Evolutionary conservation across 2,113 vertebrate genomes (phyloP).

Genomic region (Naja naja): DNA sequence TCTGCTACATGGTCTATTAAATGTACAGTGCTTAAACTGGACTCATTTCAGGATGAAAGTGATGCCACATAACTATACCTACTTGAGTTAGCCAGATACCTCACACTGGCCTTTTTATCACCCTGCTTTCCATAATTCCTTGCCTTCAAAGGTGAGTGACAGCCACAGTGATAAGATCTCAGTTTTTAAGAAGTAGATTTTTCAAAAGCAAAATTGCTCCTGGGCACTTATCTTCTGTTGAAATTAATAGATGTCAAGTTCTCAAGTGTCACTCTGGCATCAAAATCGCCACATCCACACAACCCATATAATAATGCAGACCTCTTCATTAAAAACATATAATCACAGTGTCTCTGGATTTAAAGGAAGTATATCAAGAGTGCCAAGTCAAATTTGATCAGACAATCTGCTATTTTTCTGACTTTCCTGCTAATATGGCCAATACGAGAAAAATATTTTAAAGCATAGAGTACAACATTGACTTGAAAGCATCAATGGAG

Average conservation of each 20-base stretch:
- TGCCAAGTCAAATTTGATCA: slow-evolving; percentile 4
- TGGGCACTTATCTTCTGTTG: slow-evolving; percentile 27
- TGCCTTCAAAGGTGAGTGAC: slow-evolving; percentile 11
- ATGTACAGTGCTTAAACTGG: neutral
- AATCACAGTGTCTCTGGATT: slow-evolving; percentile 11
- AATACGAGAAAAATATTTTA: neutral
- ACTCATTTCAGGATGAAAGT: neutral
- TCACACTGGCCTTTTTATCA: slow-evolving; percentile 7
- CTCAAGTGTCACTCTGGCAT: slow-evolving; percentile 17
- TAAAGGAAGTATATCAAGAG: neutral
- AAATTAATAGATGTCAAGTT: slow-evolving; percentile 32
- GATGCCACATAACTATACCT: neutral
- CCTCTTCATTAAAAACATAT: slow-evolving; percentile 33
- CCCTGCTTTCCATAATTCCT: neutral
- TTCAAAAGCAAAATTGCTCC: slow-evolving; percentile 31
- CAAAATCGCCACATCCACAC: slow-evolving; percentile 5
- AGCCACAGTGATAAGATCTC: slow-evolving; percentile 10
- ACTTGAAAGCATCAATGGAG: neutral
- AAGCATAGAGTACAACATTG: neutral
- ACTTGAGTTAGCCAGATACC: neutral
- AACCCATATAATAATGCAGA: slow-evolving; percentile 3
- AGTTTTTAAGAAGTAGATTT: slow-evolving; percentile 16
- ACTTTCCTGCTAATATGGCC: neutral
- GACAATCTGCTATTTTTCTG: neutral
- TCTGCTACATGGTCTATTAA: neutral